Base-by-base conservation (phyloP, 2,888 invertebrate genomes). In the Brachyopa scutellaris region DNA sequence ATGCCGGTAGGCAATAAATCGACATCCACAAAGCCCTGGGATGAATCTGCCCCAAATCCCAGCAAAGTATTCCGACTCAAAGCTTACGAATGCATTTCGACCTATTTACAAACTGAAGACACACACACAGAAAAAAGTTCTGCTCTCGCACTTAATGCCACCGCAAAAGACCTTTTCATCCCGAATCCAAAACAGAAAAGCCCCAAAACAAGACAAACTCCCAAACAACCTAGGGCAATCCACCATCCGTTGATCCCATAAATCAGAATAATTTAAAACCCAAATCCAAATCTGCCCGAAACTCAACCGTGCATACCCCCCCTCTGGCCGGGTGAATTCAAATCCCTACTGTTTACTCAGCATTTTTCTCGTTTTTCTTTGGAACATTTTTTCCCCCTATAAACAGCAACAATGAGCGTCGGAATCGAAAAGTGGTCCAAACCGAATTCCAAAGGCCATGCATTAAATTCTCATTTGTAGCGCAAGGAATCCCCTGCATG, bases 221-320 rank as follows among this genome's bases (percentile, higher is more conserved):
- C 2, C 38, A 69, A 17, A 51, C 57, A 80, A 66, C 82, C 82
- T 82, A 82, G 70, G 77, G 59, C 72, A 82, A 82, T 70, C 53
- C 77, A 53, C 64, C 70, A 82, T 72, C 82, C 82, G 53, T 70
- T 82, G 77, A 82, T 82, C 82, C 77, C 72, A 82, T 82, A 82
- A 82, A 82, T 82, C 82, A 82, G 82, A 82, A 82, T 77, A 82
- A 77, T 77, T 82, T 82, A 82, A 77, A 66, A 66, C 72, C 55
- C 64, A 77, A 70, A 77, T 53, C 77, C 70, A 61, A 82, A 77
- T 77, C 70, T 53, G 76, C 33, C 53, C 57, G 13, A 59, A 73
- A 66, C 57, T 40, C n/a, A 15, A 23, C 13, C 29, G 15, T 11
- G 9, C 1, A 17, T 26, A n/a, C 1, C 1, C 42, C n/a, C 23